Evolutionary conservation across 2,113 vertebrate genomes (phyloP).

Genomic region (Halcyon malimbica): DNA sequence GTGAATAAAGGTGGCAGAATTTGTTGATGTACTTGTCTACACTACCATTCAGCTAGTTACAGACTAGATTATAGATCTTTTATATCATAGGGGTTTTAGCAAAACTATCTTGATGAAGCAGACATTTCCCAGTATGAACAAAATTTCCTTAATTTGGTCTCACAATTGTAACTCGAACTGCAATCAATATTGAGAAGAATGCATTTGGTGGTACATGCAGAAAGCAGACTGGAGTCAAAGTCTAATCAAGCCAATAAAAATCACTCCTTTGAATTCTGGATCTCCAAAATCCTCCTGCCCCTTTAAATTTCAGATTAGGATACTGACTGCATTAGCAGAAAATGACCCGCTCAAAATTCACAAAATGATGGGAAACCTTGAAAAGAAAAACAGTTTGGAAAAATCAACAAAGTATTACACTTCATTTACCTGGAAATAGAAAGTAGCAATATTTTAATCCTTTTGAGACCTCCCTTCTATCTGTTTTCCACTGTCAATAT

Average conservation of each 20-base stretch:
- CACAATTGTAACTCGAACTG: not conserved
- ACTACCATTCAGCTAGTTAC: not conserved
- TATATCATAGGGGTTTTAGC: not conserved
- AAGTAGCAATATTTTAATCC: slow-evolving; percentile 63
- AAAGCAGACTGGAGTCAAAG: not conserved
- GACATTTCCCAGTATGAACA: not conserved
- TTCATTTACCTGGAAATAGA: slow-evolving; percentile 9
- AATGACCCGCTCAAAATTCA: not conserved
- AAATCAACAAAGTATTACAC: not conserved
- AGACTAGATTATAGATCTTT: not conserved
- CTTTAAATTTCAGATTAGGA: not conserved
- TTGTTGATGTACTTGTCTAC: not conserved
- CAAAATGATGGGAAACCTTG: not conserved
- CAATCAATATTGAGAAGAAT: not conserved
- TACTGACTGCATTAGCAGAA: not conserved
- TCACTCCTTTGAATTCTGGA: not conserved
- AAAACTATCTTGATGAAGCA: not conserved
- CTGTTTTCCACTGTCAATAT: slow-evolving; percentile 76
- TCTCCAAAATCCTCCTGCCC: not conserved
- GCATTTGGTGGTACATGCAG: not conserved
- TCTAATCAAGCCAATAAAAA: not conserved
- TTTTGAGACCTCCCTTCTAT: slow-evolving; percentile 53
- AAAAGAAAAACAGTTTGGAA: not conserved
- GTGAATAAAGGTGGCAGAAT: not conserved
- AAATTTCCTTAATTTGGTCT: not conserved